Conservation (phyloP, 2,888 invertebrate genomes). For the Eilema sororculum region DNA sequence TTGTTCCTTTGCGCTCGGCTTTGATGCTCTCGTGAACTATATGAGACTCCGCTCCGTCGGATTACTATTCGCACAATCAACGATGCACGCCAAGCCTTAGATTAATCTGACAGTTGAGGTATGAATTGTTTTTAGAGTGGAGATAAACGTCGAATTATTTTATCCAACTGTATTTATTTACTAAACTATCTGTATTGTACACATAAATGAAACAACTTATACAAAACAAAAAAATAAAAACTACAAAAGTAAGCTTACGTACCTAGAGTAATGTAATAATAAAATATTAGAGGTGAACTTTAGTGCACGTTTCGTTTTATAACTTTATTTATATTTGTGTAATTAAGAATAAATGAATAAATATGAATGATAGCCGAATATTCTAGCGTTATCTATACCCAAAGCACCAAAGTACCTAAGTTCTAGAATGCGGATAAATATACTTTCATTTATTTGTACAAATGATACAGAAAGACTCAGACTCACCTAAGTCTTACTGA, state of each 20-base stretch:
- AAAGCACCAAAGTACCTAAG: not conserved
- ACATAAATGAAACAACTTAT: not conserved
- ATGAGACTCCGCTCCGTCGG: conserved; percentile 65
- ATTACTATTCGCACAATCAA: conserved; percentile 83
- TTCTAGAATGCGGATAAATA: not conserved
- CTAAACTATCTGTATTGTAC: not conserved
- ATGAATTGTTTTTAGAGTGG: conserved; percentile 69
- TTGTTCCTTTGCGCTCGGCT: conserved; percentile 83
- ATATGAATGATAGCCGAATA: too few species aligned
- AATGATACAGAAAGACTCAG: not conserved
- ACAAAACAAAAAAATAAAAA: not conserved
- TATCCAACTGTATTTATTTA: conserved; percentile 61
- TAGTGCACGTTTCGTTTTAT: too few species aligned
- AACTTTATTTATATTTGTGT: too few species aligned
- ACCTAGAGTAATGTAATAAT: not conserved
- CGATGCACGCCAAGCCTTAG: conserved; percentile 72
- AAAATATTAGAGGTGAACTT: not conserved
- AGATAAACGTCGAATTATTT: conserved; percentile 70
- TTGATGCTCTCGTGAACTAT: conserved; percentile 77
- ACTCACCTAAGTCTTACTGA: too few species aligned
- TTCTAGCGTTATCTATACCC: not conserved
- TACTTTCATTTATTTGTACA: not conserved
- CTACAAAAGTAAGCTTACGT: not conserved
- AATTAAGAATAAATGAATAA: too few species aligned
- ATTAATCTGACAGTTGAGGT: conserved; percentile 80